Conservation (phyloP, 2,113 vertebrate genomes). For the Macaca fascicularis region T2T-MFA8v1.1 NC_088377.1:195200001-195200500, state of each 20-base stretch:
- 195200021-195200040: neutral
- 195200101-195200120: too few species aligned
- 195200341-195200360: neutral
- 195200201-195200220: accelerated
- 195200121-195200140: neutral
- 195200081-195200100: accelerated
- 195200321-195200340: neutral
- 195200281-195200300: neutral
- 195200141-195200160: accelerated
- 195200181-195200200: accelerated
- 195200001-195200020: neutral
- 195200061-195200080: too few species aligned
- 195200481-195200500: neutral
- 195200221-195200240: neutral
- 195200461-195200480: neutral
- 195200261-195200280: neutral
- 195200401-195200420: too few species aligned
- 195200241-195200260: neutral
- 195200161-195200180: accelerated
- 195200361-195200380: neutral
- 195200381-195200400: neutral
- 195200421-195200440: too few species aligned
- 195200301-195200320: neutral
- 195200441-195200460: neutral
- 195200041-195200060: neutral